A percentile compares a stretch with the other conserved stretches of the same genome.
Conservation (phyloP, 2,888 invertebrate species). For the Caenorhabditis imperialis region DNA sequence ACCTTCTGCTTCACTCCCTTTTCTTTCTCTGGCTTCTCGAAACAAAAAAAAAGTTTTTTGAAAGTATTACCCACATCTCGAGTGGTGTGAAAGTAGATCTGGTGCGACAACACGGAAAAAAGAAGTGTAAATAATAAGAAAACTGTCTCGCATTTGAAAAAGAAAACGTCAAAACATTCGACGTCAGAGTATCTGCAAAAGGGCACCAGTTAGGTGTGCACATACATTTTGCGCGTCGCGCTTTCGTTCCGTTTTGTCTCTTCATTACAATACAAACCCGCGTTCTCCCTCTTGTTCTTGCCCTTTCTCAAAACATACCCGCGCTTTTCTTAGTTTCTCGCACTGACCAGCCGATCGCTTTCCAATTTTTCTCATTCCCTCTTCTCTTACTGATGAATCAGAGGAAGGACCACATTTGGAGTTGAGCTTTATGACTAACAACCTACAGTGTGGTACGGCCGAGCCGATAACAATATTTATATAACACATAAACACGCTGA, state of each 20-base stretch:
- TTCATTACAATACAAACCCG: constrained; percentile 46
- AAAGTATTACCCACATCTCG: too few species aligned
- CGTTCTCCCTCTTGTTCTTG: constrained; percentile 14
- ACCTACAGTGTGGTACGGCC: constrained; percentile 15
- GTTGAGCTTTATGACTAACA: constrained; percentile 35
- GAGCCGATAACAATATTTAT: constrained; percentile 54
- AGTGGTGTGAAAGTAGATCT: constrained; percentile 41
- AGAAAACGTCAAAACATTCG: constrained; percentile 11
- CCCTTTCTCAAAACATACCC: constrained; percentile 23
- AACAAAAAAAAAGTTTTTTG: too few species aligned
- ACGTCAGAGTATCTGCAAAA: too few species aligned
- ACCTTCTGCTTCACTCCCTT: constrained; percentile 28
- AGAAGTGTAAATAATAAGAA: constrained; percentile 32
- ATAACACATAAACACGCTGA: constrained; percentile 41
- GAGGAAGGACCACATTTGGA: constrained; percentile 23
- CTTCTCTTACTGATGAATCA: constrained; percentile 11
- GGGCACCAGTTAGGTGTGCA: too few species aligned
- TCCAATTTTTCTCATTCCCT: neutral
- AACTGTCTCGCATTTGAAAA: constrained; percentile 11
- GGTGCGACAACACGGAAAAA: constrained; percentile 30
- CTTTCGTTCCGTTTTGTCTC: constrained; percentile 39
- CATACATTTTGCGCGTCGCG: constrained; percentile 2
- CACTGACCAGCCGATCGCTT: constrained; percentile 13
- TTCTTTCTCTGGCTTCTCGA: too few species aligned
- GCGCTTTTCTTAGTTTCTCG: constrained; percentile 2